phyloP scores from a whole-genome alignment of 37 sponge, comb jelly and placozoan species.

The Axinella damicornis region DNA sequence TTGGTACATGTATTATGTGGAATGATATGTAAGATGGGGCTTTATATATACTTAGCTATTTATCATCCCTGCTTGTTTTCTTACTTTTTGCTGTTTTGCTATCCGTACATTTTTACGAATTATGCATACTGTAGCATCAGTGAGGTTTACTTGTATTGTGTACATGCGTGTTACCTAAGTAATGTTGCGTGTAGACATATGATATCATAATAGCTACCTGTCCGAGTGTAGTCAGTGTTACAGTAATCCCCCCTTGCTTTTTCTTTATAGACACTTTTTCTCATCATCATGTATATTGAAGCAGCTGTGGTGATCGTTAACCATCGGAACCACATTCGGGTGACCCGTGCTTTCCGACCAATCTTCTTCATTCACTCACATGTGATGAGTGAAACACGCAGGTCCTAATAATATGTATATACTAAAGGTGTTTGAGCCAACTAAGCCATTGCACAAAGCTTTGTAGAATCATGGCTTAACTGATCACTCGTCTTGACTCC shows the following conservation, averaged over 20 bases:
- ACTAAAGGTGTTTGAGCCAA: no score
- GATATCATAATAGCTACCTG: no score
- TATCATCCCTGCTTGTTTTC: background rate
- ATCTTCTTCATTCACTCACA: constrained; percentile 59
- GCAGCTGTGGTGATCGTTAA: constrained; percentile 40
- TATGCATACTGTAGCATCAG: no score
- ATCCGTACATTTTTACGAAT: no score
- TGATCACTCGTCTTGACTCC: background rate
- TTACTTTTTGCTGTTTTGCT: no score
- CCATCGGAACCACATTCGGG: constrained; percentile 45
- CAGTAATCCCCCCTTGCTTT: background rate
- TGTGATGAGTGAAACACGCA: constrained; percentile 58
- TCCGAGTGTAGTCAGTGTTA: no score
- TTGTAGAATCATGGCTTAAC: background rate
- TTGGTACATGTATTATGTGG: no score
- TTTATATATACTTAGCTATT: no score
- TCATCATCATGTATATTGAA: constrained; percentile 54
- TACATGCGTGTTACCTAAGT: background rate
- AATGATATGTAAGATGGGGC: no score
- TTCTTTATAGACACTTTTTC: constrained; percentile 19
- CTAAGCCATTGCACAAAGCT: no score
- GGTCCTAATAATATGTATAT: constrained; percentile 28
- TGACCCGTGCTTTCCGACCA: constrained; percentile 62
- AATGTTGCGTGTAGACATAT: background rate
- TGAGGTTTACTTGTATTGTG: background rate